Evolutionary conservation across 2,888 invertebrate species (phyloP).

Genomic region (Epistrophe eligans): DNA sequence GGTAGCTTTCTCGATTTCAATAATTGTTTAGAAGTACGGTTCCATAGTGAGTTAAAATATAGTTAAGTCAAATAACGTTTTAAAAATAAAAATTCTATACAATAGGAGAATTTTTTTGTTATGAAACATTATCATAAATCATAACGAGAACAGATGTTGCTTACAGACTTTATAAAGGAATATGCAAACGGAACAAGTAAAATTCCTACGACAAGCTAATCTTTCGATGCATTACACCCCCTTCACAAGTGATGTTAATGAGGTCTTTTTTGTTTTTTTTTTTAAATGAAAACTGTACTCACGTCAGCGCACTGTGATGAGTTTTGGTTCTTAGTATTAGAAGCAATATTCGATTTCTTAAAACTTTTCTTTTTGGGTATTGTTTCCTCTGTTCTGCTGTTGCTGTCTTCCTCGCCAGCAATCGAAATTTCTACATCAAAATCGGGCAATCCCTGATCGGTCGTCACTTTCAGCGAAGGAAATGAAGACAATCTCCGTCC

Average conservation of each 20-base stretch:
- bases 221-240: too few species aligned
- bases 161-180: too few species aligned
- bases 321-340: neutral
- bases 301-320: neutral
- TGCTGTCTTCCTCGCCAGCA: conserved; percentile 19
- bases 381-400: neutral
- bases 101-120: too few species aligned
- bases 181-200: too few species aligned
- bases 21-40: too few species aligned
- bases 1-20: too few species aligned
- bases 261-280: neutral
- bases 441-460: conserved; percentile 26
- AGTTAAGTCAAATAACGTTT: too few species aligned
- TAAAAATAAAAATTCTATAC: too few species aligned
- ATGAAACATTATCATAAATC: too few species aligned
- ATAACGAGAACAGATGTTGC: too few species aligned
- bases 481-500: conserved; percentile 52
- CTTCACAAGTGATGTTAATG: neutral
- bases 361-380: neutral
- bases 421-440: conserved; percentile 45
- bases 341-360: conserved; percentile 24
- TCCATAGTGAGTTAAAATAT: too few species aligned
- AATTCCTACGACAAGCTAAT: too few species aligned
- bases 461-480: conserved; percentile 22
- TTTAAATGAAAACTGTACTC: conserved; percentile 1